Conservation (phyloP, 2,888 invertebrate species). For the Melipona beecheii region DNA sequence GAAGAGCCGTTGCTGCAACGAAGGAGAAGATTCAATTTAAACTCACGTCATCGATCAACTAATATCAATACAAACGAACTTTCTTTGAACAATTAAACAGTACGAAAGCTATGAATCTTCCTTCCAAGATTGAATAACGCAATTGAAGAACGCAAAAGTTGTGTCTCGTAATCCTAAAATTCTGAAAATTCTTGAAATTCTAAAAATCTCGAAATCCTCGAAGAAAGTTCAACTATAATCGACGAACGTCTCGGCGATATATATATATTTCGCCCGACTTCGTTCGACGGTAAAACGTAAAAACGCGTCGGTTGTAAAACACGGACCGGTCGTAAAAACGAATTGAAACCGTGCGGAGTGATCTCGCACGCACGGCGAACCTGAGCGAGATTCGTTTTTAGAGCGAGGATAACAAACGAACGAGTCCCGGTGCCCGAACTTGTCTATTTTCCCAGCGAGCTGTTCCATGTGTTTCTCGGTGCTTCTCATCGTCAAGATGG, state of each 20-base stretch:
- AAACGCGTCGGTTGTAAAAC: constrained; percentile 14
- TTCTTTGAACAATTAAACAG: no score
- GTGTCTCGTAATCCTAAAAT: no score
- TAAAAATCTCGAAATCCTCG: no score
- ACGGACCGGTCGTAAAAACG: constrained; percentile 26
- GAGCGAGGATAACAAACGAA: constrained; percentile 59
- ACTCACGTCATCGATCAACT: no score
- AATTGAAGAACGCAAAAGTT: no score
- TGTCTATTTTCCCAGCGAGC: constrained; percentile 26
- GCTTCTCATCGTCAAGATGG: not conserved
- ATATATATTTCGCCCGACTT: not conserved
- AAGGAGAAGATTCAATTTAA: no score
- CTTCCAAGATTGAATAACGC: no score
- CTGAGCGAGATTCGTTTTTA: constrained; percentile 58
- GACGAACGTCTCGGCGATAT: not conserved
- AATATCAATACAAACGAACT: no score
- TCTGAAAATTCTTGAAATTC: no score
- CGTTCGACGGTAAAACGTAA: not conserved
- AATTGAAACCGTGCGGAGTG: constrained; percentile 31
- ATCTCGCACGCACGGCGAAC: constrained; percentile 1
- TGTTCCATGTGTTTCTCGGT: not conserved
- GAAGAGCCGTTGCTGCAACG: no score
- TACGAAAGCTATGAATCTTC: no score
- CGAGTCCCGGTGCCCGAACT: constrained; percentile 1
- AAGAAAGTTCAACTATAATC: not conserved